Percentiles rank a stretch among this genome's conserved stretches.
These are phyloP conservation scores for Oeneis ivallda DNA, from an alignment of 2,888 invertebrate species.

Conservation along the genomic window DNA sequence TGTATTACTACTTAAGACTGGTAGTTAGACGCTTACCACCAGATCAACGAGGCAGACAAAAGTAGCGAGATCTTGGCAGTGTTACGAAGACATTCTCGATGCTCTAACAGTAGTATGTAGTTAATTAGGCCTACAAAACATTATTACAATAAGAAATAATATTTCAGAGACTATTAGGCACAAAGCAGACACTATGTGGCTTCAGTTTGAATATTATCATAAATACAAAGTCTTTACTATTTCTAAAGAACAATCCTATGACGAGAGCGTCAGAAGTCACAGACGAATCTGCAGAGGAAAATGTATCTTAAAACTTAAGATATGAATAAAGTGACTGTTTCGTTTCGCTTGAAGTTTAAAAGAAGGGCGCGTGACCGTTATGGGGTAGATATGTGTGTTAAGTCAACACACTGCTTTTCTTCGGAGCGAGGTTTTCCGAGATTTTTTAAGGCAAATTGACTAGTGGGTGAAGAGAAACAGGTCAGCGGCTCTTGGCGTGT, in stretches of 20 bases:
- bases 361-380: conserved; percentile 69
- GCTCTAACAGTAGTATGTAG: background rate
- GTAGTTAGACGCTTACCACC: too few species aligned
- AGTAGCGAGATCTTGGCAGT: too few species aligned
- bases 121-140: background rate
- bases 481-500: conserved; percentile 76
- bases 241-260: conserved; percentile 7
- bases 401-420: conserved; percentile 76
- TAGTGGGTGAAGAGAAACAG: conserved; percentile 75
- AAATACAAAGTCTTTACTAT: conserved; percentile 49
- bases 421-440: conserved; percentile 67
- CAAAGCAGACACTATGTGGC: conserved; percentile 48
- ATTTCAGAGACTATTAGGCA: conserved; percentile 10
- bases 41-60: too few species aligned
- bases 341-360: conserved; percentile 60
- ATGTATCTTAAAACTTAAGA: conserved; percentile 61
- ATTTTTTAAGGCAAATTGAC: conserved; percentile 78
- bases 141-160: background rate
- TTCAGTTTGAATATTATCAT: conserved; percentile 74
- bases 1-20: too few species aligned
- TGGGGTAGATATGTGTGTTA: conserved; percentile 65
- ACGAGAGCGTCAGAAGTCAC: conserved; percentile 15
- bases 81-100: too few species aligned
- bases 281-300: conserved; percentile 51
- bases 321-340: conserved; percentile 54